These are phyloP conservation scores for Drosophila carrolli DNA, from an alignment of 1,140 invertebrate species.

Conservation along the genomic window DNA sequence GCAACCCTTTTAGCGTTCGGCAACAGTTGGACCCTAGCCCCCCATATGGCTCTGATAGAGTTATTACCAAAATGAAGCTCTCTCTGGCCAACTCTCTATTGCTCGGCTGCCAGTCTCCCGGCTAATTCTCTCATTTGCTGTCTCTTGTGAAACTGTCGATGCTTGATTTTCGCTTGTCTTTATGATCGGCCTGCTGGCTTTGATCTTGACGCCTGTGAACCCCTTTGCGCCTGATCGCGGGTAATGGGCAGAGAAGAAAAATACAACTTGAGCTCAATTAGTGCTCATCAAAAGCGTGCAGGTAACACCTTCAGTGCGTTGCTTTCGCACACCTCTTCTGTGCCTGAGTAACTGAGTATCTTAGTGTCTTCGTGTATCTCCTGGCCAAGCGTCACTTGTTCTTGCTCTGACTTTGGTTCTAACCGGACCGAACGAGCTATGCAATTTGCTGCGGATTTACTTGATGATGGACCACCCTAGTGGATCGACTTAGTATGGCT, in stretches of 20 bases:
- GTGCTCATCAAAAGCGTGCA: slow-evolving; percentile 83
- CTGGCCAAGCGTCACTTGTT: slow-evolving; percentile 58
- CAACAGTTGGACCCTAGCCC: slow-evolving; percentile 65
- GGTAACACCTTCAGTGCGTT: slow-evolving; percentile 82
- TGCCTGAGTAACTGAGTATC: not conserved
- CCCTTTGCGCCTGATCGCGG: slow-evolving; percentile 27
- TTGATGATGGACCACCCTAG: slow-evolving; percentile 64
- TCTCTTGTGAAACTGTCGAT: slow-evolving; percentile 66
- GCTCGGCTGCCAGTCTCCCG: slow-evolving; percentile 14
- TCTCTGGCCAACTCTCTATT: slow-evolving; percentile 15
- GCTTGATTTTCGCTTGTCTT: slow-evolving; percentile 80
- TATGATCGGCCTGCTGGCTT: slow-evolving; percentile 70
- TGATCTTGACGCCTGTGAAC: slow-evolving; percentile 70
- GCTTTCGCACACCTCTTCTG: slow-evolving; percentile 67
- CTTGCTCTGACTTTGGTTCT: slow-evolving; percentile 44
- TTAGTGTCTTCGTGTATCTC: slow-evolving; percentile 28
- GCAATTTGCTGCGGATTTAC: slow-evolving; percentile 71
- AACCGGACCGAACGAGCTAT: slow-evolving; percentile 43
- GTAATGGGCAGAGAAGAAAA: slow-evolving; percentile 72
- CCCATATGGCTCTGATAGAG: slow-evolving; percentile 77
- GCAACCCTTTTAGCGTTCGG: slow-evolving; percentile 31
- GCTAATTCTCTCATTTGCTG: slow-evolving; percentile 47
- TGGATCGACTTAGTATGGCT: slow-evolving; percentile 12
- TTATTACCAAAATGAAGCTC: slow-evolving; percentile 69
- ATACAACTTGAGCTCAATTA: slow-evolving; percentile 83